Conservation (phyloP, 2,113 vertebrate species). For the Delphinapterus leucas region DNA sequence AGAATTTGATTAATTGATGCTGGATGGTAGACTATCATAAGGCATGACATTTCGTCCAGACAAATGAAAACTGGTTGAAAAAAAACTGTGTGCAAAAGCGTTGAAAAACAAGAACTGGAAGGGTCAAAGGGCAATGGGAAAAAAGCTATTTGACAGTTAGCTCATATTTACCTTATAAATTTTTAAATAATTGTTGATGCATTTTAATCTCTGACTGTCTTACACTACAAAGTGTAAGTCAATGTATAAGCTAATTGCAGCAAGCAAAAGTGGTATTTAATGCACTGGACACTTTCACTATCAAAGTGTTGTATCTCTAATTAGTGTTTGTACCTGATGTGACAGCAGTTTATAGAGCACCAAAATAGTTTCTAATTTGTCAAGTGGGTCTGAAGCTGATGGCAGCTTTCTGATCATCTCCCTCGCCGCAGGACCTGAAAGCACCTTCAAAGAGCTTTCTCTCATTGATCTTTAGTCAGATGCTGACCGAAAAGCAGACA, state of each 20-base stretch:
- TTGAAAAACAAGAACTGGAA: constrained; percentile 57
- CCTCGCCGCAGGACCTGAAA: constrained; percentile 86
- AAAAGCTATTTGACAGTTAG: constrained; percentile 82
- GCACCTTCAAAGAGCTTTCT: constrained; percentile 88
- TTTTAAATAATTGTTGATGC: constrained; percentile 84
- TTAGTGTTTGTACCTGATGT: constrained; percentile 93
- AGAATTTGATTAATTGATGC: constrained; percentile 32
- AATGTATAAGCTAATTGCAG: constrained; percentile 94
- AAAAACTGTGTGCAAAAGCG: constrained; percentile 35
- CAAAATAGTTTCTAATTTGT: constrained; percentile 89
- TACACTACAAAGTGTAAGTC: constrained; percentile 88
- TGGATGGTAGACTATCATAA: constrained; percentile 19
- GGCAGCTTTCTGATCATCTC: constrained; percentile 91
- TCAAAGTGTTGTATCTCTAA: constrained; percentile 90
- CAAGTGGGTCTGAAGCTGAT: constrained; percentile 83
- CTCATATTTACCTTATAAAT: constrained; percentile 87
- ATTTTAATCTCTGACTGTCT: constrained; percentile 88
- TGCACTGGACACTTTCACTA: constrained; percentile 89
- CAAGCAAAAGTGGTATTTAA: constrained; percentile 94
- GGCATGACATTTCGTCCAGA: constrained; percentile 49
- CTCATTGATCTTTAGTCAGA: constrained; percentile 89
- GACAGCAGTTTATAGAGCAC: constrained; percentile 86
- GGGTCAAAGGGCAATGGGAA: constrained; percentile 77
- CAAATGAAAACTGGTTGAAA: constrained; percentile 53
- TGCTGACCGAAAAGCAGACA: constrained; percentile 84